Evolutionary conservation across 2,113 vertebrate genomes (phyloP), one percentile per base, ranked within the genome.

Genomic region (Tangachromis dhanisi): DNA sequence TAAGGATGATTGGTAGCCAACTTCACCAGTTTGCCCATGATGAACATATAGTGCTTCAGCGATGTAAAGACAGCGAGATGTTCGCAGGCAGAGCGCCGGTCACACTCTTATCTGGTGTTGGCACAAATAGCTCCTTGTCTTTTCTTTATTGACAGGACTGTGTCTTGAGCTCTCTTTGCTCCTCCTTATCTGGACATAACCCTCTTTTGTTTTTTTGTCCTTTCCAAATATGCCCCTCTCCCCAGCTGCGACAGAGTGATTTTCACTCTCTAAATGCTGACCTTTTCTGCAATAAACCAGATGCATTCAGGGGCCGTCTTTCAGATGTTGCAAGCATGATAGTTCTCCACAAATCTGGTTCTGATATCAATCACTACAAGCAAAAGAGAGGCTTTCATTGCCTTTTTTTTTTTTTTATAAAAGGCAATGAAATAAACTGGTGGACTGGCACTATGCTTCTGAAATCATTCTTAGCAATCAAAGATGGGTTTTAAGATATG

Each of bases 241-340:
- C 86, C 95, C 93, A 94, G 93, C 94, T 95, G 96, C 40, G 93
- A 90, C 45, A 57, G 91, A 92, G 94, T 94, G 92, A 95, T 94
- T 88, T 83, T 57, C 91, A 89, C 85, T 45, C 92, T 92, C 90
- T 92, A 83, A 91, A 96, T 81, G 90, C 88, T 96, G 96, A 96
- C 96, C 96, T 96, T 97, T 94, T 91, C 95, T 83, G 85, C 94
- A 92, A 87, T 89, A 88, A 94, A 94, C 89, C 83, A 89, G 88
- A 93, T 86, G 90, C 90, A 88, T 93, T 92, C 88, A 84, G 80
- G 76, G 91, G 51, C 57, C 71, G 14, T 12, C 57, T 86, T 84
- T 96, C 89, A 94, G 95, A 95, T 93, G 94, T 90, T 71, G 80
- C 83, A 80, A 51, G 86, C 73, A 31, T 86, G 89, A 95, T 91